A percentile compares a stretch with the other conserved stretches of the same genome.
Evolutionary conservation across 2,113 vertebrate genomes (phyloP).

Genomic region (Macroglossus sobrinus): DNA sequence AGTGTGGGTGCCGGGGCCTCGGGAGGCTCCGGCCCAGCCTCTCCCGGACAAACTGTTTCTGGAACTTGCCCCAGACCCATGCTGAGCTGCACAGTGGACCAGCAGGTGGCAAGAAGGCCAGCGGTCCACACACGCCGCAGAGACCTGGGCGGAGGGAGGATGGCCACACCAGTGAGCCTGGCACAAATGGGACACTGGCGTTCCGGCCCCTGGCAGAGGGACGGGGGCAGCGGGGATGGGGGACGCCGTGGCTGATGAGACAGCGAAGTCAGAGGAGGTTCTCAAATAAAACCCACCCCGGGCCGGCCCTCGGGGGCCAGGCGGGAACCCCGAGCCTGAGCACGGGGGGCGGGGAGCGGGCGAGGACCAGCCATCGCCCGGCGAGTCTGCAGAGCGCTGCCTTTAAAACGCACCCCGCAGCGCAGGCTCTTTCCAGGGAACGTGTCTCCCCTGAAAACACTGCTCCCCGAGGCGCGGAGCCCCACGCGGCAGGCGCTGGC

Average conservation of each 20-base stretch:
- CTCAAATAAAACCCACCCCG: background rate
- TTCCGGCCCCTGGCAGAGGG: background rate
- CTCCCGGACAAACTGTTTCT: background rate
- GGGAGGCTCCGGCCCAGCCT: background rate
- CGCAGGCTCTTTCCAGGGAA: too few relatives aligned
- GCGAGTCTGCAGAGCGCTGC: fast-evolving
- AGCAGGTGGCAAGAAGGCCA: background rate
- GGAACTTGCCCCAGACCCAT: background rate
- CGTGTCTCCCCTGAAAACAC: fast-evolving
- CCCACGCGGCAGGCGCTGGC: fast-evolving
- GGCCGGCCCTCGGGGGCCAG: background rate
- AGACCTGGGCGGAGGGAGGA: fast-evolving
- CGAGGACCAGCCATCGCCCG: fast-evolving
- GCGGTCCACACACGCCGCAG: background rate
- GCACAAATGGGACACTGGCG: fast-evolving
- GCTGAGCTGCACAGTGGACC: background rate
- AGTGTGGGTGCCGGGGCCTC: background rate
- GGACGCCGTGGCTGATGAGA: fast-evolving
- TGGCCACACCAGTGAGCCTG: fast-evolving
- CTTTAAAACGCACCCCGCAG: fast-evolving
- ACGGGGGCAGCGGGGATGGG: fast-evolving
- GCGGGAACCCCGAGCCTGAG: fast-evolving
- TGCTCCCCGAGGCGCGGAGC: fast-evolving
- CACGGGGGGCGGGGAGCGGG: background rate
- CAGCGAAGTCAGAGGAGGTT: background rate